Evolutionary conservation across 2,113 vertebrate genomes (phyloP), one percentile per base, ranked within the genome.

Genomic region (Corythaeola cristata): DNA sequence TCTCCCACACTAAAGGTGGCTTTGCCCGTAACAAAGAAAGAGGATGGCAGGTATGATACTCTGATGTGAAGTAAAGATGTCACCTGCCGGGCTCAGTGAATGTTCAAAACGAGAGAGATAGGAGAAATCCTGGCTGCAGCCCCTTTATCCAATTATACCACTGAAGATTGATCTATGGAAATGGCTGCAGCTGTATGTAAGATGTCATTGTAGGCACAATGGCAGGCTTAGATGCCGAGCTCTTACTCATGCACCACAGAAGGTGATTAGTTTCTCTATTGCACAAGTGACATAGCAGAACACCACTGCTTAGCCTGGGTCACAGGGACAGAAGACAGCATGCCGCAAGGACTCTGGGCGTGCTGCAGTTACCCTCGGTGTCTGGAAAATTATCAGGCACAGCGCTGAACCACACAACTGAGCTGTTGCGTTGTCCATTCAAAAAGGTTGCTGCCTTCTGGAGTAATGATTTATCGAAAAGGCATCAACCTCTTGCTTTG

Each of bases 181-280:
- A 92, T 56, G 22, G 56, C 76, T 92, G 88, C 90, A 96, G 95
- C 92, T 95, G 90, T 59, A 75, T 9, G 1, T 44, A 59, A 80
- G 82, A 87, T 92, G 75, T 55, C 69, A 89, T 35, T 67, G 79
- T 27, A 92, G 50, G 59, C 72, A 93, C 88, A 93, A 44, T 9
- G 10, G 56, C 68, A 67, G 53, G 56, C 69, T 90, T 49, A 64
- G 76, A 89, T 53, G 68, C 90, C 1, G 17, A 90, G 56, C 71
- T 95, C 59, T 95, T 92, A 76, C 58, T 93, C 74, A 45, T 3
- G 35, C 64, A 58, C 26, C 16, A 37, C 64, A 76, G 93, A 89
- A 52, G 26, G 82, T 47, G 67, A 92, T 71, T 90, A 64, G 80
- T 74, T 86, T 74, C 68, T 78, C 76, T 15, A 3, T 41, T 73